Evolutionary conservation across 2,797 vertebrate species (phyloP), one percentile per base, ranked within the genome.

Genomic region (Channa striata): DNA sequence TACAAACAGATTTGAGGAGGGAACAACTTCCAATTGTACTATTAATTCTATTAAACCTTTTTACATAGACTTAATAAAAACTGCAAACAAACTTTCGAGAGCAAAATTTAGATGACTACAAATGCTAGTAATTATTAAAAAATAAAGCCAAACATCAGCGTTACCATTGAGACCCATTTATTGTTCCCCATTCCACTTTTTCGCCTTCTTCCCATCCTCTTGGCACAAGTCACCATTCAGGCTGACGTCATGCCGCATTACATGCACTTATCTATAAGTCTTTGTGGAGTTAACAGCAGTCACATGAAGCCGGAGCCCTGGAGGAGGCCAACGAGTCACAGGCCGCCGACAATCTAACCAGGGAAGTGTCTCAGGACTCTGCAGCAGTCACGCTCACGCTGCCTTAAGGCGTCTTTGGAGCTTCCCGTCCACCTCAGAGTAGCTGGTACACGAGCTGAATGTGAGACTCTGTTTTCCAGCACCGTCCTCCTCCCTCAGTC

Each of bases 391-490:
- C 9, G 65, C 63, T 80, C 54, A 44, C 1, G 17, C 40, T 59
- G 66, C 77, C 67, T 13, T 53, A 40, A 69, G 83, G 61, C 64
- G 16, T 25, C 60, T 68, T 51, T 62, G 36, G 74, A 52, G 68
- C 71, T 67, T 17, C 13, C 1, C 20, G 68, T 64, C 25, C 48
- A 50, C 42, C 81, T 77, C 71, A 61, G 72, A 90, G 89, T 87
- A 89, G 57, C 77, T 16, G 23, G 33, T 71, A 77, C 88, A 88
- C 59, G 74, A 85, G 80, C 64, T 30, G 44, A 73, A 72, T 59
- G 82, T 78, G 77, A 78, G 78, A 72, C 36, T 78, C 60, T 61
- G 76, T 87, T 87, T 59, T 56, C 34, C 1, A 9, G 68, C 72
- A 16, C 23, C 71, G 0, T 40, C 70, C 63, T 49, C n/a, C n/a